Evolutionary conservation across 1,140 invertebrate genomes (phyloP), one percentile per base, ranked within the genome.

Genomic region (Scylla paramamosain): DNA sequence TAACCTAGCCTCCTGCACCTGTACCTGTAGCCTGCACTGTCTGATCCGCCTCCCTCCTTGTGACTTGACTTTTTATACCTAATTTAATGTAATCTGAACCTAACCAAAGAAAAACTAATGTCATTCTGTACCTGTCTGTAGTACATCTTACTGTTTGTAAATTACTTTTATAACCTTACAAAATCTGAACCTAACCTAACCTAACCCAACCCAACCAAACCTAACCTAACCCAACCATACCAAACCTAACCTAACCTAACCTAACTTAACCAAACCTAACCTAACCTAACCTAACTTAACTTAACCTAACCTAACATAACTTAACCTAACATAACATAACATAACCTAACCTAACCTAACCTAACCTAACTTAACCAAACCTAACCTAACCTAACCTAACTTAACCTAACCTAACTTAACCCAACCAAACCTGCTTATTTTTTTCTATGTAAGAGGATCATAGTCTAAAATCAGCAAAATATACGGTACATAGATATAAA

Each of bases 251-350:
- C n/a, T n/a, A n/a, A n/a, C n/a, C 67, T n/a, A n/a, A n/a, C n/a
- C n/a, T n/a, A n/a, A n/a, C n/a, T n/a, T n/a, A n/a, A 77, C 67
- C 67, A 20, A 87, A 87, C 86, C 86, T 87, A 87, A 87, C 86
- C 86, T 87, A 87, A 87, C 67, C 67, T n/a, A n/a, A n/a, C n/a
- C n/a, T n/a, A n/a, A n/a, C n/a, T n/a, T n/a, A n/a, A n/a, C n/a
- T n/a, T n/a, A n/a, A n/a, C n/a, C n/a, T n/a, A n/a, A n/a, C n/a
- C n/a, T n/a, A n/a, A n/a, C n/a, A n/a, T n/a, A n/a, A n/a, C n/a
- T n/a, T n/a, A n/a, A n/a, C n/a, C n/a, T n/a, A n/a, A n/a, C n/a
- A n/a, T n/a, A n/a, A n/a, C n/a, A n/a, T n/a, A n/a, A n/a, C n/a
- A n/a, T n/a, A n/a, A n/a, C n/a, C n/a, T n/a, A n/a, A n/a, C n/a